These are phyloP conservation scores for Lithophane ornitopus DNA, from an alignment of 2,888 invertebrate species.

Conservation along the genomic window DNA sequence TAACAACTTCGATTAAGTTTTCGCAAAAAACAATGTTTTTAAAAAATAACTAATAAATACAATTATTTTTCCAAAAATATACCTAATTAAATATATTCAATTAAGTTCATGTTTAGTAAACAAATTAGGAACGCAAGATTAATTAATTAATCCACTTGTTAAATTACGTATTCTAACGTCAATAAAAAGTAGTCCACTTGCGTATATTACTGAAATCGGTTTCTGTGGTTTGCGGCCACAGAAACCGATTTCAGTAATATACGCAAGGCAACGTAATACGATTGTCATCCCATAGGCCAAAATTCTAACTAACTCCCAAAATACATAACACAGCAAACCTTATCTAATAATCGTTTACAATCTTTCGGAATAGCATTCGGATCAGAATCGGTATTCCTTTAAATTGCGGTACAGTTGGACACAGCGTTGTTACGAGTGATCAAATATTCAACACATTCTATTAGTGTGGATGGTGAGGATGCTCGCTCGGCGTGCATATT, in stretches of 20 bases:
- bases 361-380: conserved; percentile 37
- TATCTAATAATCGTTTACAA: conserved; percentile 56
- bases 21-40: not conserved
- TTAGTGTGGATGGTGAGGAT: conserved; percentile 46
- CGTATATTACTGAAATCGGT: no score
- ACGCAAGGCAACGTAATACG: conserved; percentile 9
- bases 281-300: conserved; percentile 10
- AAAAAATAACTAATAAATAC: no score
- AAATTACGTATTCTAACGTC: not conserved
- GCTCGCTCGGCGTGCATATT: conserved; percentile 57
- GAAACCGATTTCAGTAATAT: conserved; percentile 24
- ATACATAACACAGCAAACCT: conserved; percentile 15
- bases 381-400: conserved; percentile 46
- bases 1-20: not conserved
- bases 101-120: not conserved
- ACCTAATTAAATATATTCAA: no score
- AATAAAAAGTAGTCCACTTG: not conserved
- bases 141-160: not conserved
- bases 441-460: conserved; percentile 70
- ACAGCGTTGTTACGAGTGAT: conserved; percentile 56
- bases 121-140: not conserved
- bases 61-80: no score
- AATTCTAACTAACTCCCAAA: conserved; percentile 12
- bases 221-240: no score
- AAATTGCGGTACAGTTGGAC: conserved; percentile 43